Evolutionary conservation across 2,113 vertebrate genomes (phyloP).

Genomic region (Synodontis membranacea): DNA sequence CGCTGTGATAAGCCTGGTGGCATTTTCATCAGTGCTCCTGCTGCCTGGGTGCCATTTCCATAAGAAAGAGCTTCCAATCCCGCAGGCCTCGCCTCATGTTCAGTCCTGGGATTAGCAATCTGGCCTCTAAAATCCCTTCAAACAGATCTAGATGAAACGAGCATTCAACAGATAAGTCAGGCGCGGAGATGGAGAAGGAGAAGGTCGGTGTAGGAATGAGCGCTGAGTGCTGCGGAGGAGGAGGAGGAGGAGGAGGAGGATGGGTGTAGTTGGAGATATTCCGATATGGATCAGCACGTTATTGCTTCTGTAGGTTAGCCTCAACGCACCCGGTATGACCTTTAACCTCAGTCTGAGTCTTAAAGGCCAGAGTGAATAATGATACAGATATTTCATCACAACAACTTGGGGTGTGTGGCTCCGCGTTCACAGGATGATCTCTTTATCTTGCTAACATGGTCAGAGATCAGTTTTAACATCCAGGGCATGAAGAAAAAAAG

Average conservation of each 20-base stretch:
- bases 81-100: slow-evolving; percentile 87
- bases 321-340: slow-evolving; percentile 28
- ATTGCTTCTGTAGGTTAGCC: slow-evolving; percentile 1
- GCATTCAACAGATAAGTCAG: slow-evolving; percentile 74
- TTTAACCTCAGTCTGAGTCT: slow-evolving; percentile 17
- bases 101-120: slow-evolving; percentile 96
- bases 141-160: slow-evolving; percentile 85
- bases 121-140: slow-evolving; percentile 92
- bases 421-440: background rate
- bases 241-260: slow-evolving; percentile 55
- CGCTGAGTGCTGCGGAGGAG: background rate
- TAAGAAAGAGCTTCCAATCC: slow-evolving; percentile 86
- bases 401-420: slow-evolving; percentile 2
- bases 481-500: background rate
- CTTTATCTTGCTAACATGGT: background rate
- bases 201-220: slow-evolving; percentile 36
- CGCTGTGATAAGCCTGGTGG: slow-evolving; percentile 86
- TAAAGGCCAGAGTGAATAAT: slow-evolving; percentile 18
- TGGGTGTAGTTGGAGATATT: slow-evolving; percentile 57
- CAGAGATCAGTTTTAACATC: background rate
- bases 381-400: background rate
- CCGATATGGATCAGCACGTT: slow-evolving; percentile 5
- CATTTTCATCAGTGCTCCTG: slow-evolving; percentile 78
- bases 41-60: slow-evolving; percentile 84
- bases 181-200: slow-evolving; percentile 37